Base-by-base conservation (phyloP, 2,113 vertebrate species). In the Eudyptes chrysolophus region DNA sequence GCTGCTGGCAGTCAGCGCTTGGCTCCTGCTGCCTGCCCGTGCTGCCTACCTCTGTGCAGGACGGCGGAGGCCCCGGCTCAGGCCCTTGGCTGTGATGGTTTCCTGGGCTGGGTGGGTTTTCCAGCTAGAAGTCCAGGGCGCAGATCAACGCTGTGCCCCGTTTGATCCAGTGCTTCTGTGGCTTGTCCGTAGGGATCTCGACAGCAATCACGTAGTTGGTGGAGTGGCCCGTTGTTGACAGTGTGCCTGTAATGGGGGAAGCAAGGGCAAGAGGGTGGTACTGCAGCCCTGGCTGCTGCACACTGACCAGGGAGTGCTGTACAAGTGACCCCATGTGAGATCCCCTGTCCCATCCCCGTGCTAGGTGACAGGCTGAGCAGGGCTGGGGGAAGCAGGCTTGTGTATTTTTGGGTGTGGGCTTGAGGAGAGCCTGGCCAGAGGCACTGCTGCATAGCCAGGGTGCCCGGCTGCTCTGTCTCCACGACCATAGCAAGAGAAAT, bases 161-260 rank as follows among this genome's bases (percentile, higher is more conserved):
- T 97, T 99, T 99, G 98, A 99, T 99, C 99, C 99, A 99, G 97
- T 99, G 98, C 80, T 97, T 97, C 96, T 99, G 98, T 2, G 95
- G 90, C 44, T 88, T 96, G 72, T 97, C 55, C 0, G 98, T 99
- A n/a, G 99, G 99, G 93, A 99, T 98, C 97, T 99, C 99, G 96
- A 99, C 98, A 8, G 99, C 98, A 16, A 99, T 99, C 85, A 99
- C 97, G 0, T 99, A 99, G 97, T 99, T 99, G 64, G 99, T 99
- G 60, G 99, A 99, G 89, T 99, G 99, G 38, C 99, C 99, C 0
- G 99, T 99, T 74, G 99, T 99, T 21, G 99, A 99, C 49, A 99
- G 96, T 0, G 98, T 99, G 77, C 99, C 99, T 99, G 89, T 64
- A 65, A 75, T 6, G 81, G 54, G 64, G 52, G 19, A 62, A 75